These are phyloP conservation scores for Phalanger gymnotis DNA, from an alignment of 2,797 vertebrate genomes.

Conservation along the genomic window DNA sequence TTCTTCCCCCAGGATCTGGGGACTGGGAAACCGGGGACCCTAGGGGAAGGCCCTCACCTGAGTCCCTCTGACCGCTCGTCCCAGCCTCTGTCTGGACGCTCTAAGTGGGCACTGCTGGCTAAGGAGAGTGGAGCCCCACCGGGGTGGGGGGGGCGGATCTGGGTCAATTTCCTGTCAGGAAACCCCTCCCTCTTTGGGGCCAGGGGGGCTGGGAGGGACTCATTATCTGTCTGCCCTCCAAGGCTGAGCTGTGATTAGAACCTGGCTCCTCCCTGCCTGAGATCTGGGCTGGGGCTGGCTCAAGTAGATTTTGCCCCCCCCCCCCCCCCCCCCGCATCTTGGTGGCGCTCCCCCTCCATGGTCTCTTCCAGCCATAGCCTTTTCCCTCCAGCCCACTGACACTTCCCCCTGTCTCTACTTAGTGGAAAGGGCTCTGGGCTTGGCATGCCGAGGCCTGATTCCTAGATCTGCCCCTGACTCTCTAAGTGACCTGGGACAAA, in stretches of 20 bases:
- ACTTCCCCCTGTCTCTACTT: not conserved
- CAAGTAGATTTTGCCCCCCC: not conserved
- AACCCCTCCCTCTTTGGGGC: conserved; percentile 76
- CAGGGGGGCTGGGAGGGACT: conserved; percentile 66
- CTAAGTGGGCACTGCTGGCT: not conserved
- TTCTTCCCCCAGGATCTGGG: not conserved
- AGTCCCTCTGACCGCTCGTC: not conserved
- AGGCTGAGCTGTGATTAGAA: conserved; percentile 58
- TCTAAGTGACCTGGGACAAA: not conserved
- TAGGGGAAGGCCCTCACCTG: not conserved
- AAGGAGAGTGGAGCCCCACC: not conserved
- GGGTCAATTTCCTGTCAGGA: conserved; percentile 76
- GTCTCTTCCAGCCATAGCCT: conserved; percentile 23
- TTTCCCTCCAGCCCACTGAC: not conserved
- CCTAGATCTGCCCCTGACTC: not conserved
- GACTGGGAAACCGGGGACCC: not conserved
- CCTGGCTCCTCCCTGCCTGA: conserved; percentile 25
- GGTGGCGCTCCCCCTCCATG: conserved; percentile 67
- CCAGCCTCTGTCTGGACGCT: not conserved
- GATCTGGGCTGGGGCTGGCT: not conserved
- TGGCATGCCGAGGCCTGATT: not conserved
- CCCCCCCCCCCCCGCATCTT: not conserved
- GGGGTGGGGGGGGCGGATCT: conserved; percentile 33
- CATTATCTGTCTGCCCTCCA: conserved; percentile 75
- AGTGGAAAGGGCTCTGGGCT: not conserved